Evolutionary conservation across 1,140 invertebrate genomes (phyloP).

Genomic region (Limonius californicus): DNA sequence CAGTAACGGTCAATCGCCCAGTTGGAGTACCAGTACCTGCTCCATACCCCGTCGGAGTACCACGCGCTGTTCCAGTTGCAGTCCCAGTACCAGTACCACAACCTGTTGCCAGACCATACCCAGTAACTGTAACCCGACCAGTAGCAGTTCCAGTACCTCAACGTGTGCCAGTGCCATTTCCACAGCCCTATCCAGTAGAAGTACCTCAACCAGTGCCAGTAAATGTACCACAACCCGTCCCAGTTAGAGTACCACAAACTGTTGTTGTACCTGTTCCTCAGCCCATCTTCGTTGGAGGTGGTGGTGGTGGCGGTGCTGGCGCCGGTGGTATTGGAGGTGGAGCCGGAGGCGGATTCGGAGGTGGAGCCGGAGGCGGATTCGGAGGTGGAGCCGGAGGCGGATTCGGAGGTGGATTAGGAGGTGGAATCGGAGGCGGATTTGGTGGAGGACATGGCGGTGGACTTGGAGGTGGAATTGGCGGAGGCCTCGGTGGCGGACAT

Average conservation of each 20-base stretch:
- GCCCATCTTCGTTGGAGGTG: background rate
- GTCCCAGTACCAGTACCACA: slow-evolving; percentile 8
- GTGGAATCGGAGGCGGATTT: background rate
- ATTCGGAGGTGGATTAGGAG: slow-evolving; percentile 14
- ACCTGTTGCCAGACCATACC: background rate
- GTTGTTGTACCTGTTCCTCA: slow-evolving; percentile 5
- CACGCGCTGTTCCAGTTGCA: slow-evolving; percentile 8
- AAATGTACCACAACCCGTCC: background rate
- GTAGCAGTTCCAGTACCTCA: slow-evolving; percentile 1
- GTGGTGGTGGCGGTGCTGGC: background rate
- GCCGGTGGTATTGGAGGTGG: background rate
- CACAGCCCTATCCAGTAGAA: background rate
- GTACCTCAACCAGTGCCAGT: background rate
- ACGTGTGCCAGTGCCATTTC: background rate
- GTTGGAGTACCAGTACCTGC: slow-evolving; percentile 10
- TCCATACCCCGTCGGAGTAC: slow-evolving; percentile 14
- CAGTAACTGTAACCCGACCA: slow-evolving; percentile 3
- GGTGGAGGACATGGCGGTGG: slow-evolving; percentile 9
- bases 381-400: background rate
- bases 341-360: background rate
- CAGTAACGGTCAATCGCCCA: slow-evolving; percentile 6
- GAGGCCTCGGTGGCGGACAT: background rate
- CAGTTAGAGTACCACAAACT: slow-evolving; percentile 8
- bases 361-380: background rate
- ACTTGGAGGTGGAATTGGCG: slow-evolving; percentile 8